A percentile compares a stretch with the other conserved stretches of the same genome.
Conservation (phyloP, 2,113 vertebrate species). For the Platysteira castanea region DNA sequence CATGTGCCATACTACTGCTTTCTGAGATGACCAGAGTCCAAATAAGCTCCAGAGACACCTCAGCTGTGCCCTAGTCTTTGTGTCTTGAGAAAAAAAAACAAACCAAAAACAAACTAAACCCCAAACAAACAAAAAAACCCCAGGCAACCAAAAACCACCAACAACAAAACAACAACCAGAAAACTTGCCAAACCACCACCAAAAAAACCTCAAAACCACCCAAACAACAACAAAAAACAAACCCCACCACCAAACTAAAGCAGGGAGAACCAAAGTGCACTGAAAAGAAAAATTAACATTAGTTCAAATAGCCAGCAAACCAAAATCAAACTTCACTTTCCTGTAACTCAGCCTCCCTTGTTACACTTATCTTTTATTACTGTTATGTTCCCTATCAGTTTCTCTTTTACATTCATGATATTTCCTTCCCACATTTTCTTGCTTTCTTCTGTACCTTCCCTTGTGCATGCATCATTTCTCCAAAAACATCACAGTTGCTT, state of each 20-base stretch:
- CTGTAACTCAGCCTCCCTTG: not conserved
- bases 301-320: not conserved
- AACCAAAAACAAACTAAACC: not conserved
- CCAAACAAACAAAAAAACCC: not conserved
- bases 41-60: not conserved
- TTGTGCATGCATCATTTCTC: accelerated
- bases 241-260: not conserved
- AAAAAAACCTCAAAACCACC: not conserved
- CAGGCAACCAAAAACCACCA: not conserved
- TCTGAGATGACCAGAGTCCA: not conserved
- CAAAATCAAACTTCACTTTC: not conserved
- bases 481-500: not conserved
- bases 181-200: accelerated
- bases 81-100: not conserved
- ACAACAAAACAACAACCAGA: not conserved
- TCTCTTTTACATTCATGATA: not conserved
- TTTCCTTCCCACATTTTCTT: not conserved
- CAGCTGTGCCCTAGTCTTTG: not conserved
- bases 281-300: not conserved
- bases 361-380: not conserved
- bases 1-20: not conserved
- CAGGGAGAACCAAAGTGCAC: not conserved
- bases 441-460: not conserved
- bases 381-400: not conserved
- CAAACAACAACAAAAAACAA: not conserved